Percentiles rank a stretch among this genome's conserved stretches.
phyloP scores from a whole-genome alignment of 2,797 vertebrate species.

The Aldrovandia affinis region DNA sequence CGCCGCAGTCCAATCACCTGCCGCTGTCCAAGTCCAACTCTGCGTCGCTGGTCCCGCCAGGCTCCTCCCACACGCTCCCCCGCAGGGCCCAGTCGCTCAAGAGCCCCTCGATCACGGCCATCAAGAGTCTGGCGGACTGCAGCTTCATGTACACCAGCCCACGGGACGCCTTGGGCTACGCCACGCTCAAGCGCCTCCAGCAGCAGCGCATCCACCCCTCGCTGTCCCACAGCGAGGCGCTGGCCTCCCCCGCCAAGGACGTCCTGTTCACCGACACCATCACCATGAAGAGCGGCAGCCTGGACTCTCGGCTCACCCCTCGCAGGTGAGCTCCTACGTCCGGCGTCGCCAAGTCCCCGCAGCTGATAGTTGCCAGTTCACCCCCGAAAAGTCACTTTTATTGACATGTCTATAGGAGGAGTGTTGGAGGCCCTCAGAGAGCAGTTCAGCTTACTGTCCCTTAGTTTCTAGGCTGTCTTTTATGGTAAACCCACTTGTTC shows the following conservation, averaged over 20 bases:
- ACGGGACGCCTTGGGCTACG: constrained; percentile 93
- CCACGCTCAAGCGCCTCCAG: constrained; percentile 91
- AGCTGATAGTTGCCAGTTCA: not conserved
- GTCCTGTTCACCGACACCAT: constrained; percentile 97
- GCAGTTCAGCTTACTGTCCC: not conserved
- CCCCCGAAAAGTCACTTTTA: not conserved
- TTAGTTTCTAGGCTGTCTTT: not conserved
- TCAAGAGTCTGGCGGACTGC: constrained; percentile 94
- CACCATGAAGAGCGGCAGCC: constrained; percentile 97
- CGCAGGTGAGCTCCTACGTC: constrained; percentile 79
- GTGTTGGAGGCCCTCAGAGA: not conserved
- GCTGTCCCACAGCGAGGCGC: constrained; percentile 92
- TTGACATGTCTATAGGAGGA: not conserved
- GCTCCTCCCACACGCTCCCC: constrained; percentile 94
- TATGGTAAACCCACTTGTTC: not conserved
- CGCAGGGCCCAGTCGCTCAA: constrained; percentile 96
- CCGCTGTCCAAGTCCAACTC: constrained; percentile 89
- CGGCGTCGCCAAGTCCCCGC: not conserved
- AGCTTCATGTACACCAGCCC: constrained; percentile 95
- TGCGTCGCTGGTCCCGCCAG: constrained; percentile 88
- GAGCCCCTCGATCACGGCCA: constrained; percentile 89
- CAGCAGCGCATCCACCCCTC: constrained; percentile 97
- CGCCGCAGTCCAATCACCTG: constrained; percentile 85
- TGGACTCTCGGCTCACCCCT: constrained; percentile 93
- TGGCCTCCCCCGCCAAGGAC: constrained; percentile 96